Evolutionary conservation across 1,140 invertebrate species (phyloP).

Genomic region (Battus philenor): DNA sequence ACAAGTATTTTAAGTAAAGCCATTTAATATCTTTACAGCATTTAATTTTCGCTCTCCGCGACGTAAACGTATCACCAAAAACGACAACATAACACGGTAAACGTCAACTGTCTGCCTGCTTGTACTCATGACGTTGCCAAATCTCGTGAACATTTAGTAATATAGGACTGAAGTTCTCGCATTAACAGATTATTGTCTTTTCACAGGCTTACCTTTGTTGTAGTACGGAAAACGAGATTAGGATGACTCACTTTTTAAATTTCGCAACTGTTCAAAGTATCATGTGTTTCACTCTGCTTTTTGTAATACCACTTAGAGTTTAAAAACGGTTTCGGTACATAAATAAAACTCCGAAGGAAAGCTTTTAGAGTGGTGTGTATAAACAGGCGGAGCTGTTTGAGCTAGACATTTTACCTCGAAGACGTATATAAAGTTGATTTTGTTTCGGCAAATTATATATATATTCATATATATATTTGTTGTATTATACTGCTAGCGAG

Average conservation of each 20-base stretch:
- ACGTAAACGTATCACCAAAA: constrained; percentile 18
- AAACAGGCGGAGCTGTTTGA: constrained; percentile 30
- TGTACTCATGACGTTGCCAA: constrained; percentile 5
- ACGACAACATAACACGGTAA: constrained; percentile 16
- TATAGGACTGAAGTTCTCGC: background rate
- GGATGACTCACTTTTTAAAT: constrained; percentile 6
- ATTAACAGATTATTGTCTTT: too few relatives aligned
- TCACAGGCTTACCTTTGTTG: too few relatives aligned
- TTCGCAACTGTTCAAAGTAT: constrained; percentile 16
- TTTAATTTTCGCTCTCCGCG: constrained; percentile 23
- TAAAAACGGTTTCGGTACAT: constrained; percentile 27
- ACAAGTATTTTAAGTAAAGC: constrained; percentile 22
- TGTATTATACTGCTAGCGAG: constrained; percentile 7
- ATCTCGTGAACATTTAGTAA: background rate
- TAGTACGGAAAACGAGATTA: too few relatives aligned
- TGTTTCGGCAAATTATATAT: constrained; percentile 14
- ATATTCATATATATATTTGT: too few relatives aligned
- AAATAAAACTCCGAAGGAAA: constrained; percentile 23
- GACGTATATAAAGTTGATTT: constrained; percentile 21
- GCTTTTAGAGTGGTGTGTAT: constrained; percentile 25
- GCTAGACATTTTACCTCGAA: constrained; percentile 22
- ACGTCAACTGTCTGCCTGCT: constrained; percentile 14
- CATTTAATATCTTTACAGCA: constrained; percentile 19
- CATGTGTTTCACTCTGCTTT: constrained; percentile 13
- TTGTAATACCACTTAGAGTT: constrained; percentile 25